These are phyloP conservation scores for Pelmatolapia mariae DNA, from an alignment of 2,113 vertebrate genomes.

Conservation along the genomic window DNA sequence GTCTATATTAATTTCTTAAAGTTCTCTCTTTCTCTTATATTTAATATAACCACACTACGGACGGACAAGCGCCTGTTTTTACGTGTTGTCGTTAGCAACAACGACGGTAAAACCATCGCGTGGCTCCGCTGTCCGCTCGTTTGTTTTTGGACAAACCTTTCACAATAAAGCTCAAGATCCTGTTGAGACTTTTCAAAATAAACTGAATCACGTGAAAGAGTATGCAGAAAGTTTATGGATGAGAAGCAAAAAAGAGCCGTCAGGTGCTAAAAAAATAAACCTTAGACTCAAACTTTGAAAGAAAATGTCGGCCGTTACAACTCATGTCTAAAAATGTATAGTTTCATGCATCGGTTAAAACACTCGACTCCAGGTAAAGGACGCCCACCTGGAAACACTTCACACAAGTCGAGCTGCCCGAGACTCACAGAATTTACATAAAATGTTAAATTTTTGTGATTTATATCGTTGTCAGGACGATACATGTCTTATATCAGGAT, in stretches of 20 bases:
- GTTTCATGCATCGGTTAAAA: neutral
- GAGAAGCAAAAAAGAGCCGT: neutral
- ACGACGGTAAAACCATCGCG: neutral
- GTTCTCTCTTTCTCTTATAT: too few relatives aligned
- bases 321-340: neutral
- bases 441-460: neutral
- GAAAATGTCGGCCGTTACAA: accelerated
- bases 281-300: accelerated
- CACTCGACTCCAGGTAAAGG: accelerated
- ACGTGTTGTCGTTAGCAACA: too few relatives aligned
- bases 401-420: accelerated
- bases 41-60: too few relatives aligned
- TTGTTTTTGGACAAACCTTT: neutral
- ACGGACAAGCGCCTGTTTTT: too few relatives aligned
- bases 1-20: too few relatives aligned
- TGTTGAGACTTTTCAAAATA: neutral
- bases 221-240: accelerated
- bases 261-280: neutral
- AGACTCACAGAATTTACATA: accelerated
- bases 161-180: neutral
- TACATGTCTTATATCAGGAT: accelerated
- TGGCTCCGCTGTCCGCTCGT: neutral
- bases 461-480: neutral
- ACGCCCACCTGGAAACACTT: accelerated
- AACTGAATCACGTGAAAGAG: accelerated